phyloP scores from a whole-genome alignment of 2,113 vertebrate species.

The Tympanuchus pallidicinctus region DNA sequence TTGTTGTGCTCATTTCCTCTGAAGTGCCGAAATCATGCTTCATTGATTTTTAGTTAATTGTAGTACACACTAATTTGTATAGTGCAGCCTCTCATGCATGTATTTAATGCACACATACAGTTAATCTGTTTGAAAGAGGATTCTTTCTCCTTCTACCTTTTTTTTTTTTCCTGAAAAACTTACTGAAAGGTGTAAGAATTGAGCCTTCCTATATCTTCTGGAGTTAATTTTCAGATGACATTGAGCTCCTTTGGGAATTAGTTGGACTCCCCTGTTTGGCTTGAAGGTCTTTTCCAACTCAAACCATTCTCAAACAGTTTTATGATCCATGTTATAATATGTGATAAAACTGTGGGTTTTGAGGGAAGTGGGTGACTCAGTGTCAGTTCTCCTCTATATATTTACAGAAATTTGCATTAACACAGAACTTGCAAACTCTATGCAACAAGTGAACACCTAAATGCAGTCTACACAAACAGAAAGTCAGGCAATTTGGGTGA shows the following conservation, averaged over 20 bases:
- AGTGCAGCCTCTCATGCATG: fast-evolving
- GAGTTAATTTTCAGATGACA: not conserved
- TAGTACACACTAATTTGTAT: not conserved
- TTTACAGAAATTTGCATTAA: not conserved
- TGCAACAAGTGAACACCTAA: not conserved
- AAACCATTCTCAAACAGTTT: too few relatives aligned
- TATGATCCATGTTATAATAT: not conserved
- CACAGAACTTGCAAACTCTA: not conserved
- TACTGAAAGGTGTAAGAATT: not conserved
- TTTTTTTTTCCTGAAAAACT: not conserved
- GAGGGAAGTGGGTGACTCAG: not conserved
- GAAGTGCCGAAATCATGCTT: not conserved
- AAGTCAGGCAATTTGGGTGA: conserved; percentile 51
- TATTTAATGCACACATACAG: not conserved
- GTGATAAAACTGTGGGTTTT: not conserved
- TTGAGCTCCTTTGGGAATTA: not conserved
- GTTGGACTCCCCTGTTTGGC: too few relatives aligned
- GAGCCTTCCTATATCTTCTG: not conserved
- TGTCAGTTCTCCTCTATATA: not conserved
- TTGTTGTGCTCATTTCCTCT: not conserved
- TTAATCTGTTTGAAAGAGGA: not conserved
- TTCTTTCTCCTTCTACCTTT: not conserved
- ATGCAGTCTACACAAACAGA: conserved; percentile 37
- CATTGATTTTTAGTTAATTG: not conserved
- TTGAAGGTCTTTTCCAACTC: too few relatives aligned